Evolutionary conservation across 1,140 invertebrate genomes (phyloP), one percentile per base, ranked within the genome.

Genomic region (Drosophila rufa): DNA sequence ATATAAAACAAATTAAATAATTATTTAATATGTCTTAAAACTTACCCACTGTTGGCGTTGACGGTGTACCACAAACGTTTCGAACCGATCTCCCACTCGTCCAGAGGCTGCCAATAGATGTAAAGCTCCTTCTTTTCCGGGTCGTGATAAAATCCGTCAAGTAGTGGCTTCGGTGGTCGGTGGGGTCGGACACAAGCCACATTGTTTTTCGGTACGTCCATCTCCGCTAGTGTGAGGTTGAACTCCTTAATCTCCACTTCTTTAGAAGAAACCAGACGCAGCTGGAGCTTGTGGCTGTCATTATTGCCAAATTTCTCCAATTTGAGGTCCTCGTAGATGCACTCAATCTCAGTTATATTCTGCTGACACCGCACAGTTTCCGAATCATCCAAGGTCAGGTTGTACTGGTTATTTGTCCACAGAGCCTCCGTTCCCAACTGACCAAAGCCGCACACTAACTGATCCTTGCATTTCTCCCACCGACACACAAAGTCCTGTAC

Each of bases 41-140:
- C 48, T 51, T 14, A 51, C 48, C 48, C 27, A 17, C 5, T 51
- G 48, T n/a, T 51, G 2, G 48, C n/a, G 7, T 12, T 14, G 9
- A 51, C 48, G 0, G 4, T 3, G 5, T 51, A 51, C 48, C n/a
- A 17, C 48, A 51, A 33, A 14, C 17, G 9, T 9, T 17, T 51
- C 1, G 48, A 51, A 33, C n/a, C 12, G n/a, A 7, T 33, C n/a
- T 51, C 48, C 27, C 27, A 33, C 27, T 17, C 48, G 30, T 51
- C 48, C 11, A 51, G n/a, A 14, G 48, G 48, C 48, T 17, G 27
- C 48, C 48, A 51, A 9, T 51, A 51, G 3, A 51, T 33, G 48
- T 30, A 9, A n/a, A 51, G 48, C n/a, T 51, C n/a, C 30, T 51
- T 27, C 27, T 17, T 14, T 12, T 33, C 2, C 48, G 5, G 2